Conservation (phyloP, 1,140 invertebrate species). For the Cataglyphis hispanica region DNA sequence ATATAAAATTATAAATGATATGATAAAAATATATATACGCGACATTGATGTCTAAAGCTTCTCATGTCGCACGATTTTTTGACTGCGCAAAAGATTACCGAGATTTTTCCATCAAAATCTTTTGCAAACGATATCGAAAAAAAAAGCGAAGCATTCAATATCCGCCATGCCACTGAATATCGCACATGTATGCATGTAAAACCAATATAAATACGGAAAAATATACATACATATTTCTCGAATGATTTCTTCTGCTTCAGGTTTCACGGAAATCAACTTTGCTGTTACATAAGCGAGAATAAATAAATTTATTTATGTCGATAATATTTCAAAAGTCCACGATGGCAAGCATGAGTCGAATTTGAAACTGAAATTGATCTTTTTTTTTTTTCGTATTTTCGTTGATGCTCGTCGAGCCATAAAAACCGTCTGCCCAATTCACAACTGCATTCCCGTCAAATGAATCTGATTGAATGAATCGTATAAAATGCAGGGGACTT, state of each 20-base stretch:
- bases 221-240: not conserved
- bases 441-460: not conserved
- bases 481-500: not conserved
- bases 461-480: constrained; percentile 33
- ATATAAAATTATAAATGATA: not conserved
- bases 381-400: not conserved
- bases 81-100: not conserved
- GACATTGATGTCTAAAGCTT: not conserved
- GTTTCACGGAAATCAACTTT: not conserved
- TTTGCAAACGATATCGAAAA: constrained; percentile 6
- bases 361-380: not conserved
- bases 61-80: constrained; percentile 3
- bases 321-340: constrained; percentile 18
- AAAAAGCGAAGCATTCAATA: constrained; percentile 25
- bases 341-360: constrained; percentile 2
- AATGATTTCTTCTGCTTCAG: not conserved
- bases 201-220: constrained; percentile 5
- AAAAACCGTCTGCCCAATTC: constrained; percentile 13
- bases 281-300: not conserved
- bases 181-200: not conserved
- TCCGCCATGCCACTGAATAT: constrained; percentile 2
- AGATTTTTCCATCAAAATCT: constrained; percentile 10
- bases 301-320: constrained; percentile 27
- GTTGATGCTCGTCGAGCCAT: not conserved
- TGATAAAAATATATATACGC: not conserved